phyloP scores from a whole-genome alignment of 23 tunicate species.

The Halocynthia aurantium region DNA sequence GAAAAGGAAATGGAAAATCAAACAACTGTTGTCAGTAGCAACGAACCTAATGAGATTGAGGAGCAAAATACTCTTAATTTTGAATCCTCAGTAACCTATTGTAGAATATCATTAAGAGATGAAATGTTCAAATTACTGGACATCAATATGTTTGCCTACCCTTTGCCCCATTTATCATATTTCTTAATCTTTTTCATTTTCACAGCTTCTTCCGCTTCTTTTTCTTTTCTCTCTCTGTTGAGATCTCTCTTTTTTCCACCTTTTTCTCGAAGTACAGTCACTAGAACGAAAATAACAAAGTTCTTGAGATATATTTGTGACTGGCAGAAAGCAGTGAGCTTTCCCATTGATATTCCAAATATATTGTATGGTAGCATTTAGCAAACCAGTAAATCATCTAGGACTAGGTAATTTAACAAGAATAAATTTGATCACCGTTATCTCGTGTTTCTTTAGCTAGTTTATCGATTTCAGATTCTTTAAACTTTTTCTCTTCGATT shows the following conservation, averaged over 20 bases:
- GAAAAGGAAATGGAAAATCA: not conserved
- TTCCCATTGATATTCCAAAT: too few relatives aligned
- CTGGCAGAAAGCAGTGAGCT: too few relatives aligned
- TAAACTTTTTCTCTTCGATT: conserved; percentile 38
- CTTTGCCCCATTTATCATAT: conserved; percentile 82
- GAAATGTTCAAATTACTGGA: not conserved
- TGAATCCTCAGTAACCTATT: too few relatives aligned
- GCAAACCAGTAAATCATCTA: too few relatives aligned
- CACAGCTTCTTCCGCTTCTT: conserved; percentile 43
- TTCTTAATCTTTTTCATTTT: conserved; percentile 41
- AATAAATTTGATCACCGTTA: conserved; percentile 20
- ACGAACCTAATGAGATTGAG: too few relatives aligned
- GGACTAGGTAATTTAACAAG: too few relatives aligned
- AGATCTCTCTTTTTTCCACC: conserved; percentile 80
- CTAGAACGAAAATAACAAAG: conserved; percentile 15
- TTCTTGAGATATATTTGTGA: too few relatives aligned
- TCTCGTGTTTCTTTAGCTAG: conserved; percentile 59
- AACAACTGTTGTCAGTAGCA: too few relatives aligned
- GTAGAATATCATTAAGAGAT: too few relatives aligned
- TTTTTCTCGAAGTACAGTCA: conserved; percentile 64
- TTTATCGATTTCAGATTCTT: conserved; percentile 52
- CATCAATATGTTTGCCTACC: conserved; percentile 39
- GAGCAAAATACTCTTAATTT: too few relatives aligned
- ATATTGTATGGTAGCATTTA: too few relatives aligned
- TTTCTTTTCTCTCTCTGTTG: conserved; percentile 41